These are phyloP conservation scores for Cherax destructor DNA, from an alignment of 1,140 invertebrate species.

Conservation along the genomic window DNA sequence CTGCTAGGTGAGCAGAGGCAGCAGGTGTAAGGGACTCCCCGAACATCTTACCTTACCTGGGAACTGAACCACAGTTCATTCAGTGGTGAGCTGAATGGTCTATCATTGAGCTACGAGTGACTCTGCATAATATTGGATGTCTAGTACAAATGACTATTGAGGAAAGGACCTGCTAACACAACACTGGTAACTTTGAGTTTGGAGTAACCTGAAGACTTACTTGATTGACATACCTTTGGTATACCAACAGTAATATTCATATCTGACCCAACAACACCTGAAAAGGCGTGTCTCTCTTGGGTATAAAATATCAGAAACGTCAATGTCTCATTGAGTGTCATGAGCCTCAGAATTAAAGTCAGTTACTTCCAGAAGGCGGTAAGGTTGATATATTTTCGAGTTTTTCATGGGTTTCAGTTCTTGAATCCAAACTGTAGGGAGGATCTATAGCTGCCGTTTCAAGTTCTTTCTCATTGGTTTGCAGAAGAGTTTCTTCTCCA, in stretches of 20 bases:
- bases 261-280: not conserved
- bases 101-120: too few relatives aligned
- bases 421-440: constrained; percentile 37
- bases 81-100: too few relatives aligned
- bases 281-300: not conserved
- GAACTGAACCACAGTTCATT: too few relatives aligned
- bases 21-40: too few relatives aligned
- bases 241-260: not conserved
- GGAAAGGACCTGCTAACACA: too few relatives aligned
- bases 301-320: not conserved
- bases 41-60: too few relatives aligned
- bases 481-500: not conserved
- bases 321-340: not conserved
- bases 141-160: too few relatives aligned
- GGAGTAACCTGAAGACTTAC: too few relatives aligned
- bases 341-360: not conserved
- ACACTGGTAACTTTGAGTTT: too few relatives aligned
- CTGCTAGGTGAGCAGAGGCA: too few relatives aligned
- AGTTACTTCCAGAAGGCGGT: not conserved
- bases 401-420: not conserved
- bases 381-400: not conserved
- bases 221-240: not conserved
- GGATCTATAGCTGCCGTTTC: not conserved
- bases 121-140: too few relatives aligned
- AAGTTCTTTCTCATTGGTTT: not conserved